phyloP scores from a whole-genome alignment of 2,797 vertebrate genomes.

The Protonibea diacanthus region DNA sequence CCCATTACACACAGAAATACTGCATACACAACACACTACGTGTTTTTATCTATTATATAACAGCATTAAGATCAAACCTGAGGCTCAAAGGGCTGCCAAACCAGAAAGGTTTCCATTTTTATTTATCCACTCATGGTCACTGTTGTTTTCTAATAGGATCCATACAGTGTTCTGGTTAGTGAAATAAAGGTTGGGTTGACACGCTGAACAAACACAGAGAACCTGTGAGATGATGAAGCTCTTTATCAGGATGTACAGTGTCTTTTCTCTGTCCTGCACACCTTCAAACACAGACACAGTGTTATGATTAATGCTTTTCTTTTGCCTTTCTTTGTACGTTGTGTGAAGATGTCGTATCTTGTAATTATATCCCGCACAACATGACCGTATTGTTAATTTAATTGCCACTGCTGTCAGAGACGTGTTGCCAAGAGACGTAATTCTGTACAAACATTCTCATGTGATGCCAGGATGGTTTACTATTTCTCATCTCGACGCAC shows the following conservation, averaged over 20 bases:
- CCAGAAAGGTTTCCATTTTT: background rate
- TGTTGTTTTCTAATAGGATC: background rate
- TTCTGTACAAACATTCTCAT: constrained; percentile 13
- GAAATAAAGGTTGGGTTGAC: background rate
- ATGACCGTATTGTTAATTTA: constrained; percentile 17
- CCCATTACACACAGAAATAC: too few relatives aligned
- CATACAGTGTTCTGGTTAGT: background rate
- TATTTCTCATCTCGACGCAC: background rate
- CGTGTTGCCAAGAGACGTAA: background rate
- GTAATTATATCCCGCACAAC: background rate
- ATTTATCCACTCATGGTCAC: too few relatives aligned
- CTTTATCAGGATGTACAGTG: background rate
- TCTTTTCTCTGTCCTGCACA: background rate
- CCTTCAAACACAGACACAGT: background rate
- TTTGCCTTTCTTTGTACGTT: background rate
- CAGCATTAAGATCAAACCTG: background rate
- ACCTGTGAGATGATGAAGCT: background rate
- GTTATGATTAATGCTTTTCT: background rate
- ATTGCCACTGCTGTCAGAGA: constrained; percentile 13
- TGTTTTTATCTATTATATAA: background rate
- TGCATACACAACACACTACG: background rate
- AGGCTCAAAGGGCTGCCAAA: background rate
- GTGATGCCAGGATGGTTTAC: constrained; percentile 2
- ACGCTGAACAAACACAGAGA: background rate
- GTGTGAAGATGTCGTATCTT: background rate